These are phyloP conservation scores for Aradophagus sp. DNA, from an alignment of 1,140 invertebrate species.

Conservation along the genomic window DNA sequence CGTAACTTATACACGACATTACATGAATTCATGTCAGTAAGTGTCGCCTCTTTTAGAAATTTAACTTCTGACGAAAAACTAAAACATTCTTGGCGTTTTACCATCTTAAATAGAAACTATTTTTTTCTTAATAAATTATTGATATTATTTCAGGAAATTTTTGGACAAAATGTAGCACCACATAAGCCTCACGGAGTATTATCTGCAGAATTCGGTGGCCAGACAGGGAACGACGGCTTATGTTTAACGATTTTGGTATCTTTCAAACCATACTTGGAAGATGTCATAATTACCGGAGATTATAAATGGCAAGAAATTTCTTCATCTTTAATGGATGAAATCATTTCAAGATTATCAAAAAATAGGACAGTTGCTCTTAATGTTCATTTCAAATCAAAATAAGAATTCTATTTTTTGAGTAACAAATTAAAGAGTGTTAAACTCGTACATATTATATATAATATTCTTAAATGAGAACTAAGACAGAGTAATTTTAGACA, in stretches of 20 bases:
- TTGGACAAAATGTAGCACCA: constrained; percentile 88
- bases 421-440: too few relatives aligned
- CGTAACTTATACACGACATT: constrained; percentile 90
- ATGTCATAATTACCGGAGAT: constrained; percentile 88
- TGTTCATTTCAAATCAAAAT: constrained; percentile 72
- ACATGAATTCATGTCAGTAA: constrained; percentile 90
- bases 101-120: too few relatives aligned
- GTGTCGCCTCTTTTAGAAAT: constrained; percentile 18
- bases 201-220: constrained; percentile 78
- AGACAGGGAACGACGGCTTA: constrained; percentile 82
- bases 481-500: too few relatives aligned
- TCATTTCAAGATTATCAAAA: constrained; percentile 80
- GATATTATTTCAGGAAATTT: constrained; percentile 80
- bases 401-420: background rate
- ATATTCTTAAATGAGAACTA: background rate
- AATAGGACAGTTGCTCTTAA: constrained; percentile 86
- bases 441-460: too few relatives aligned
- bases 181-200: constrained; percentile 90
- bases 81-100: constrained; percentile 9
- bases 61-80: too few relatives aligned
- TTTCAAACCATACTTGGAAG: constrained; percentile 88
- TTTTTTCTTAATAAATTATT: background rate
- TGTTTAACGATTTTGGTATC: constrained; percentile 90
- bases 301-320: constrained; percentile 90
- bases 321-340: constrained; percentile 80